phyloP scores from a whole-genome alignment of 1,140 invertebrate genomes.

The Pogonus chalceus region DNA sequence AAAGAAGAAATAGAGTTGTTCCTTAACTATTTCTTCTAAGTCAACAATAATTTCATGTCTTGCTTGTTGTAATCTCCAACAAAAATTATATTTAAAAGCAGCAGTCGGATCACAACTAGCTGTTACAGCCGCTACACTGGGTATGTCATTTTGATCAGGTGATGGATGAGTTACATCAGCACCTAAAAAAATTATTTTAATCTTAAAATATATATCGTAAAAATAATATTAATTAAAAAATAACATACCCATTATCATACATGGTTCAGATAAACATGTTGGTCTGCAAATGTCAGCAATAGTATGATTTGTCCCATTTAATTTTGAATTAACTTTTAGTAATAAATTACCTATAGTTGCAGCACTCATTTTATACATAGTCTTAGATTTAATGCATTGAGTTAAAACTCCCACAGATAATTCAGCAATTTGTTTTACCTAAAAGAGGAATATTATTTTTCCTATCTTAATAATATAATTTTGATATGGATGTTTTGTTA shows the following conservation, averaged over 20 bases:
- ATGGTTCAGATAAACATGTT: constrained; percentile 27
- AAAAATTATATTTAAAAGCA: constrained; percentile 59
- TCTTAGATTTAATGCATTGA: constrained; percentile 65
- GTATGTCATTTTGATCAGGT: constrained; percentile 54
- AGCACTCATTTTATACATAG: constrained; percentile 36
- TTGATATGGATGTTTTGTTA: too few relatives aligned
- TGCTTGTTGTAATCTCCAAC: constrained; percentile 54
- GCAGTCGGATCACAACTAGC: constrained; percentile 52
- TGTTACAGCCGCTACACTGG: constrained; percentile 77
- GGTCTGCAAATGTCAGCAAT: constrained; percentile 31
- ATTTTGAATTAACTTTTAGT: constrained; percentile 72
- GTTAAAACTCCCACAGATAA: constrained; percentile 63
- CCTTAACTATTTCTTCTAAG: constrained; percentile 55
- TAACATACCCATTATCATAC: constrained; percentile 29
- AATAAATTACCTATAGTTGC: constrained; percentile 60
- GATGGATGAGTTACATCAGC: constrained; percentile 85
- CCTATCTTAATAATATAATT: not conserved
- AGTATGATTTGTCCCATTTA: constrained; percentile 73
- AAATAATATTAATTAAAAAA: not conserved
- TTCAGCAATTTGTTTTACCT: constrained; percentile 69
- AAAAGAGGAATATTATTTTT: constrained; percentile 17
- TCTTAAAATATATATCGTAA: not conserved
- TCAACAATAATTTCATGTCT: constrained; percentile 56
- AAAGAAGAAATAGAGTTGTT: constrained; percentile 46
- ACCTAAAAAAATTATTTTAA: constrained; percentile 41